These are phyloP conservation scores for Platysternon megacephalum DNA, from an alignment of 2,113 vertebrate species.

Conservation along the genomic window DNA sequence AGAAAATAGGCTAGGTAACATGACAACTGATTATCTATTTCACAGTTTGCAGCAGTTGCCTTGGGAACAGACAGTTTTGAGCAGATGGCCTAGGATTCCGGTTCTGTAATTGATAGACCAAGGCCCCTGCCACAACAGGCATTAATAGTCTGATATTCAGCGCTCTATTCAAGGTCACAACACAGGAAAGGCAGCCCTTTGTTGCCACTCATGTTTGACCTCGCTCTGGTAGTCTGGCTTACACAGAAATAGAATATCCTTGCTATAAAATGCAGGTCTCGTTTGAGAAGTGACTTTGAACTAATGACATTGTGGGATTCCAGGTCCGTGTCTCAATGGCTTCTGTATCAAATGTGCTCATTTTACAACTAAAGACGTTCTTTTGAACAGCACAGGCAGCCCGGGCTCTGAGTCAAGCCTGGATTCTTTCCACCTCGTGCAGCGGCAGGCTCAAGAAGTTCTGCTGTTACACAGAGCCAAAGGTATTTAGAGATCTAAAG, in stretches of 20 bases:
- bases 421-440: neutral
- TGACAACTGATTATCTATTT: neutral
- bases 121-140: neutral
- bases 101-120: neutral
- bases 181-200: too few relatives aligned
- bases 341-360: neutral
- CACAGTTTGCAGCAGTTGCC: neutral
- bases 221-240: neutral
- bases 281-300: neutral
- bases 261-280: neutral
- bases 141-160: neutral
- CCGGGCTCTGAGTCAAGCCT: neutral
- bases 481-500: neutral
- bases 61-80: neutral
- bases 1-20: neutral
- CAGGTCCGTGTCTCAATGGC: accelerated
- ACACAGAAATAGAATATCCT: neutral
- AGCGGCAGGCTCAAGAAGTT: neutral
- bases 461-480: neutral
- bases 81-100: neutral
- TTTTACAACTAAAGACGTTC: neutral
- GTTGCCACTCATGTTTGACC: neutral
- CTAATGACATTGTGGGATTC: neutral
- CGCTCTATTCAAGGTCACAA: neutral
- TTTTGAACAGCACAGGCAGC: neutral